phyloP scores from a whole-genome alignment of 1,140 invertebrate genomes.

The Euura lappo region DNA sequence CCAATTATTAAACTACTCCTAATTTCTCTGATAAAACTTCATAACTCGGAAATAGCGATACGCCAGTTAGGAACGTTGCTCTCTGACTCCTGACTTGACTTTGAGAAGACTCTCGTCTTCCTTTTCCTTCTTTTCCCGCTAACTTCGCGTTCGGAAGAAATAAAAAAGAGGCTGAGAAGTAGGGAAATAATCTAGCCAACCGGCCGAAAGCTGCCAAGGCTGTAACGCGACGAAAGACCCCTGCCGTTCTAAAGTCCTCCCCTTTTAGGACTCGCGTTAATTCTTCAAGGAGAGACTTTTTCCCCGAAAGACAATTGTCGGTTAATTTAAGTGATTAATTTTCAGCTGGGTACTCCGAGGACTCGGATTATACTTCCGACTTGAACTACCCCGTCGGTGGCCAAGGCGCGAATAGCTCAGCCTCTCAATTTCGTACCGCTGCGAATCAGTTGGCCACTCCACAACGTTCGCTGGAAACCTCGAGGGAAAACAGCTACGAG shows the following conservation, averaged over 20 bases:
- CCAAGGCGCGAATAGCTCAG: slow-evolving; percentile 84
- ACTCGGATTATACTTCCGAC: slow-evolving; percentile 96
- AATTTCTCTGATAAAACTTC: neutral
- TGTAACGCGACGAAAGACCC: neutral
- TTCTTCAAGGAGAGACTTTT: neutral
- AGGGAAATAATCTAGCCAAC: no score
- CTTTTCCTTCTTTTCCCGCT: slow-evolving; percentile 13
- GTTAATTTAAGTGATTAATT: slow-evolving; percentile 30
- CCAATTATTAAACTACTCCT: neutral
- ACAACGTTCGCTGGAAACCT: slow-evolving; percentile 79
- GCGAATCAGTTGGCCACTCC: slow-evolving; percentile 81
- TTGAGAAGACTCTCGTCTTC: neutral
- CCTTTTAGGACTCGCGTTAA: neutral
- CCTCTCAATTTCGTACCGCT: slow-evolving; percentile 80
- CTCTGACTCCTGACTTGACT: neutral
- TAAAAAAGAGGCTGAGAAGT: no score
- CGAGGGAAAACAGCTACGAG: slow-evolving; percentile 84
- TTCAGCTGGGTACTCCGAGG: slow-evolving; percentile 94
- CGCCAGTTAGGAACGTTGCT: neutral
- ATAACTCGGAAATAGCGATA: neutral
- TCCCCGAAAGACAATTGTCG: neutral
- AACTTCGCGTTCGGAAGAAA: no score
- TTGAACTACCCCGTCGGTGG: slow-evolving; percentile 90
- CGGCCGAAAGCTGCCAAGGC: neutral
- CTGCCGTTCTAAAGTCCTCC: neutral